A percentile compares a stretch with the other conserved stretches of the same genome.
phyloP scores from a whole-genome alignment of 2,113 vertebrate species.

The Willisornis vidua region DNA sequence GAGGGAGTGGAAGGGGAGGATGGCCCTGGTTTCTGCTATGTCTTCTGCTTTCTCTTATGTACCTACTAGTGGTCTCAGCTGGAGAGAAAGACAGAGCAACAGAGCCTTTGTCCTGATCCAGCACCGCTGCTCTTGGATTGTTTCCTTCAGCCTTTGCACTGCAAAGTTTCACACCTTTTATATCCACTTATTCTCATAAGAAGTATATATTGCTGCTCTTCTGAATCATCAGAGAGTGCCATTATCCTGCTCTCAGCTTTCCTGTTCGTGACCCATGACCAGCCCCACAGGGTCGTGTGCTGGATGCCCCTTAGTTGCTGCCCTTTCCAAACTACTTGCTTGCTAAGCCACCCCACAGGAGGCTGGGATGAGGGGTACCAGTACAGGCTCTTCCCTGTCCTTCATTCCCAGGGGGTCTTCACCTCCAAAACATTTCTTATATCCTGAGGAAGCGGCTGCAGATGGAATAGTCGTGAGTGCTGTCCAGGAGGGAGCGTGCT shows the following conservation, averaged over 20 bases:
- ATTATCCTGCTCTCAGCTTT: not conserved
- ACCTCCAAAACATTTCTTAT: not conserved
- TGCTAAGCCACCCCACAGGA: not conserved
- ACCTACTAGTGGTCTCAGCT: not conserved
- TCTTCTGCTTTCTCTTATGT: not conserved
- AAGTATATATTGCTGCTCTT: accelerated
- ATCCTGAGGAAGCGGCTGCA: constrained; percentile 11
- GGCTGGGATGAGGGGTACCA: not conserved
- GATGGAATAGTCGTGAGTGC: accelerated
- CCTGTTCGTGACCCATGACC: accelerated
- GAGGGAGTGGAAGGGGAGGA: not conserved
- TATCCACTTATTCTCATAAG: not conserved
- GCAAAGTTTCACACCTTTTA: not conserved
- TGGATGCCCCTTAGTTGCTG: accelerated
- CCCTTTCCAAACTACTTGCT: not conserved
- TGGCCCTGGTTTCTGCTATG: not conserved
- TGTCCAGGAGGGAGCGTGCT: accelerated
- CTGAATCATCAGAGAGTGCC: not conserved
- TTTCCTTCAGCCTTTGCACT: not conserved
- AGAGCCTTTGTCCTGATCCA: not conserved
- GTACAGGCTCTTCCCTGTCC: not conserved
- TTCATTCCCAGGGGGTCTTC: not conserved
- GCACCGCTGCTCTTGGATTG: not conserved
- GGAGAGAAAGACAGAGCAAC: not conserved
- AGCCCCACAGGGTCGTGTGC: not conserved